Evolutionary conservation across 2,888 invertebrate genomes (phyloP).

Genomic region (Caenorhabditis sp.): DNA sequence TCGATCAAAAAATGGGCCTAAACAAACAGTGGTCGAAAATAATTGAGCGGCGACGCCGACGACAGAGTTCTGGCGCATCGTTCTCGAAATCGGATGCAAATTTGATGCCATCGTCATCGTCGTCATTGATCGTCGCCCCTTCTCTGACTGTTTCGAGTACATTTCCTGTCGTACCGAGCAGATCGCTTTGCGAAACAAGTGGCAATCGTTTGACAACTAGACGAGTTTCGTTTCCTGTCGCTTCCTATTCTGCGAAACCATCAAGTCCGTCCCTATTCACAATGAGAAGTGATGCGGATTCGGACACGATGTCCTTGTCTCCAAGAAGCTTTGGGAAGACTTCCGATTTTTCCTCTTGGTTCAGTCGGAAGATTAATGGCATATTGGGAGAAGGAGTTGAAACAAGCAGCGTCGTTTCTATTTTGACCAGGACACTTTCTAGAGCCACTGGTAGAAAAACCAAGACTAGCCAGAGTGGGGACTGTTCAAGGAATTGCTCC

Average conservation of each 20-base stretch:
- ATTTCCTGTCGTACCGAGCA: slow-evolving; percentile 12
- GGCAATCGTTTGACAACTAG: slow-evolving; percentile 11
- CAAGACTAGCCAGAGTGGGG: slow-evolving; percentile 2
- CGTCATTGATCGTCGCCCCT: slow-evolving; percentile 11
- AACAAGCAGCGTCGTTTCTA: slow-evolving; percentile 34
- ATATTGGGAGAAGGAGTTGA: slow-evolving; percentile 31
- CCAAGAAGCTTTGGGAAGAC: slow-evolving; percentile 42
- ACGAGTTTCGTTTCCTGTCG: slow-evolving; percentile 54
- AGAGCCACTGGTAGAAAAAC: slow-evolving; percentile 45
- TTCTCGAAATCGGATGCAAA: slow-evolving; percentile 47
- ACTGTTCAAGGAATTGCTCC: slow-evolving; percentile 22
- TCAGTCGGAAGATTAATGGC: slow-evolving; percentile 49
- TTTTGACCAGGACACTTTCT: slow-evolving; percentile 50
- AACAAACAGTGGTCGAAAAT: slow-evolving; percentile 62
- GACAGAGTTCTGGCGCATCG: slow-evolving; percentile 51
- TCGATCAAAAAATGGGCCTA: slow-evolving; percentile 54
- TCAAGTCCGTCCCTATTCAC: neutral
- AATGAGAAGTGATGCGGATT: slow-evolving; percentile 43
- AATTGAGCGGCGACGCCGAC: slow-evolving; percentile 57
- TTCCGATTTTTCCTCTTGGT: slow-evolving; percentile 51
- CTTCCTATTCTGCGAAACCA: neutral
- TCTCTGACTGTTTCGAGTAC: slow-evolving; percentile 8
- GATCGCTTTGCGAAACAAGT: slow-evolving; percentile 30
- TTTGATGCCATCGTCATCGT: slow-evolving; percentile 26
- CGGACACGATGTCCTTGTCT: slow-evolving; percentile 44